These are phyloP conservation scores for Mesoclemmys tuberculata DNA, from an alignment of 2,113 vertebrate species.

Conservation along the genomic window DNA sequence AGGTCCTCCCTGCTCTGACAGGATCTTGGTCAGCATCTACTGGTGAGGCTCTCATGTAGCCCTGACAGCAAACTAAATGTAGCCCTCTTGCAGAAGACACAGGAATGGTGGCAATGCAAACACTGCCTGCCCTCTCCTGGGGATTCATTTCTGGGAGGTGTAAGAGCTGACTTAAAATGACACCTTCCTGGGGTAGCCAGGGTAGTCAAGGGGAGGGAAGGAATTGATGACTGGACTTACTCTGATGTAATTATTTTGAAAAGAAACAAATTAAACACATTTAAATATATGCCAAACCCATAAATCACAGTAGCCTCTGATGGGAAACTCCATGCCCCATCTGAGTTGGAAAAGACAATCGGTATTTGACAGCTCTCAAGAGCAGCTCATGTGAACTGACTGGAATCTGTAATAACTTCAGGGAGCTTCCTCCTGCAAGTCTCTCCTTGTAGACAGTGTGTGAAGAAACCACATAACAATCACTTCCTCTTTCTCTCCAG, in stretches of 20 bases:
- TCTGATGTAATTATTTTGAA: constrained; percentile 65
- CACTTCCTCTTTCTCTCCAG: background rate
- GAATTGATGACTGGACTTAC: constrained; percentile 52
- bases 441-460: background rate
- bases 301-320: constrained; percentile 66
- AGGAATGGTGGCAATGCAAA: background rate
- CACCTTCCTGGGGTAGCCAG: constrained; percentile 57
- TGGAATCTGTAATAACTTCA: constrained; percentile 73
- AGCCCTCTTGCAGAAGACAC: constrained; percentile 26
- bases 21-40: background rate
- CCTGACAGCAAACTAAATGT: constrained; percentile 22
- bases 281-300: constrained; percentile 67
- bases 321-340: constrained; percentile 53
- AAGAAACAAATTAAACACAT: constrained; percentile 63
- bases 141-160: background rate
- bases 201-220: constrained; percentile 28
- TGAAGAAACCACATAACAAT: constrained; percentile 37
- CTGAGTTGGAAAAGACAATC: constrained; percentile 54
- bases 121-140: background rate
- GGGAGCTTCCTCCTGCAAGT: constrained; percentile 46
- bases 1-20: background rate
- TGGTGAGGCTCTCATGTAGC: background rate
- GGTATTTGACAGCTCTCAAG: constrained; percentile 66
- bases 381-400: constrained; percentile 61
- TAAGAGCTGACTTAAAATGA: constrained; percentile 36